Conservation (phyloP, 1,140 invertebrate genomes). For the Planococcus citri region DNA sequence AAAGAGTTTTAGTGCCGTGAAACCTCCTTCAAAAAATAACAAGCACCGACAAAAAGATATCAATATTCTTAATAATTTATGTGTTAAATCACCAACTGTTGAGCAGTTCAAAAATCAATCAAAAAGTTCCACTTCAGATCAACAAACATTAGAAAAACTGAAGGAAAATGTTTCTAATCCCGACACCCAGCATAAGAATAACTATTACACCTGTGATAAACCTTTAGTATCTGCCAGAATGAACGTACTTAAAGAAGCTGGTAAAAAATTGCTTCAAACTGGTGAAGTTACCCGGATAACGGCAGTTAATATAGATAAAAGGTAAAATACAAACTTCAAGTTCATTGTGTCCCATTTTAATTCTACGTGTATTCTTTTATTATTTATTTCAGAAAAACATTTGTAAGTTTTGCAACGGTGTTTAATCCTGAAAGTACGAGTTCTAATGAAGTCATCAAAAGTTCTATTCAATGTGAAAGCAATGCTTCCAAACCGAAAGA, state of each 20-base stretch:
- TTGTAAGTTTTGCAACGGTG: not conserved
- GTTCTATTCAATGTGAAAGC: not conserved
- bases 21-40: constrained; percentile 44
- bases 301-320: not conserved
- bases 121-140: not conserved
- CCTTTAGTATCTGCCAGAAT: not conserved
- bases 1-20: constrained; percentile 43
- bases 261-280: not conserved
- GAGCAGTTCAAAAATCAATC: not conserved
- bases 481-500: too few relatives aligned
- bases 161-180: not conserved
- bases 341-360: too few relatives aligned
- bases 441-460: not conserved
- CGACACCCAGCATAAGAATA: not conserved
- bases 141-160: not conserved
- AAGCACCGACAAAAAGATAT: constrained; percentile 42
- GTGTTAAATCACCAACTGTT: constrained; percentile 1
- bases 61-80: not conserved
- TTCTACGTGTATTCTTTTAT: not conserved
- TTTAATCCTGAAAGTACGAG: not conserved
- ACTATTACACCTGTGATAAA: not conserved
- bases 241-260: not conserved
- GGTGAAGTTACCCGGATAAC: not conserved
- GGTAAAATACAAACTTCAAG: not conserved
- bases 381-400: not conserved